These are phyloP conservation scores for Trisateles emortualis DNA, from an alignment of 2,888 invertebrate genomes.

Conservation along the genomic window DNA sequence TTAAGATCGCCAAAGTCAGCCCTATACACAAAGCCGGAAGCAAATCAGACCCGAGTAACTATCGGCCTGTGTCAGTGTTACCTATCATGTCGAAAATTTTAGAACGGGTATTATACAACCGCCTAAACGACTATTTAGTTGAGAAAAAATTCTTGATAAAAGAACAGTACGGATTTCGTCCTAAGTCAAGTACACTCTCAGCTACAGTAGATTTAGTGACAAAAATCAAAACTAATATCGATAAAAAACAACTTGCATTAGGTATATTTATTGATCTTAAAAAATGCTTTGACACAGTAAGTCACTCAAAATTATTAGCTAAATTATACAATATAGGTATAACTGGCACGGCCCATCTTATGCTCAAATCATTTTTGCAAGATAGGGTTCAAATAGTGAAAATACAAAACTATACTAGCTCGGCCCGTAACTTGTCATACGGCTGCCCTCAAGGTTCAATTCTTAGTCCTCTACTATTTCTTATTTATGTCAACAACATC, in stretches of 20 bases:
- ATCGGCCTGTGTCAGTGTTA: too few species aligned
- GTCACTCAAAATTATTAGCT: slow-evolving; percentile 1
- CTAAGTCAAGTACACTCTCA: slow-evolving; percentile 6
- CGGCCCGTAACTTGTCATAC: not conserved
- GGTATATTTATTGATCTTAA: too few species aligned
- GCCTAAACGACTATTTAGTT: not conserved
- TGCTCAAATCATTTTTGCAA: slow-evolving; percentile 5
- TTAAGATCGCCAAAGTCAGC: slow-evolving; percentile 35
- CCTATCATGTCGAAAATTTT: slow-evolving; percentile 1
- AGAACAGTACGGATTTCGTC: slow-evolving; percentile 13
- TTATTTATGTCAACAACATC: too few species aligned
- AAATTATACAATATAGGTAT: slow-evolving; percentile 4
- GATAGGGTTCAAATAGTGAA: slow-evolving; percentile 3
- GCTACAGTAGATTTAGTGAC: slow-evolving; percentile 8
- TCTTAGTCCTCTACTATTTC: slow-evolving; percentile 10
- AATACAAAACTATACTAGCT: slow-evolving; percentile 6
- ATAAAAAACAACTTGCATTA: slow-evolving; percentile 1
- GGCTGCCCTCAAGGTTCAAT: slow-evolving; percentile 8
- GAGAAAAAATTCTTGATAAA: slow-evolving; percentile 5
- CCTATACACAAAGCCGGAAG: slow-evolving; percentile 28
- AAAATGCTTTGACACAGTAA: too few species aligned
- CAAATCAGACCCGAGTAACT: slow-evolving; percentile 28
- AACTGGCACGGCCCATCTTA: not conserved
- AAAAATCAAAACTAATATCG: slow-evolving; percentile 1
- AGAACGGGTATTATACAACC: not conserved